Evolutionary conservation across 2,113 vertebrate species (phyloP).

Genomic region (Dinomys branickii): DNA sequence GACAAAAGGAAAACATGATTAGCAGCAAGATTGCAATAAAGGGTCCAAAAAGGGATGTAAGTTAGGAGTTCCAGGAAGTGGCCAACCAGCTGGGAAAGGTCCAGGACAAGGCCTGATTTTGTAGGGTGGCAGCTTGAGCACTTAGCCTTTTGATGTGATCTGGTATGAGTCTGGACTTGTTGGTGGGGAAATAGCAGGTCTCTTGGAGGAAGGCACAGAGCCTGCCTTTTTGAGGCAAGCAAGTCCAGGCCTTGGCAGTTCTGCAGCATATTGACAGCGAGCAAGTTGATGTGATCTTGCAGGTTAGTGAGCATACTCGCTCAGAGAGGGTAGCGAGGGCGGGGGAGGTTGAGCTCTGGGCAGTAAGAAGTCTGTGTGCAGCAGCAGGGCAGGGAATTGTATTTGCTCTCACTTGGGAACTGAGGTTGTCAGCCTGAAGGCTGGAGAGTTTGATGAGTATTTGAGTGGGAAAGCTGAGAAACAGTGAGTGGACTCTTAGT

Average conservation of each 20-base stretch:
- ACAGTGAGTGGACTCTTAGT: neutral
- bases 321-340: neutral
- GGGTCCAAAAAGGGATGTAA: neutral
- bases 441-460: neutral
- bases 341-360: neutral
- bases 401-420: neutral
- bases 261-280: neutral
- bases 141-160: neutral
- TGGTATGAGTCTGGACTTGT: neutral
- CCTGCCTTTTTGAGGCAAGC: neutral
- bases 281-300: neutral
- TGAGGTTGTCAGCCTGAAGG: neutral
- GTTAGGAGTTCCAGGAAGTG: neutral
- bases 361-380: neutral
- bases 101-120: neutral
- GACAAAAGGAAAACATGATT: neutral
- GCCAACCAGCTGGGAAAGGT: neutral
- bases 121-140: neutral
- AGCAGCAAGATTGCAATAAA: neutral
- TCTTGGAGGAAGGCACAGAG: neutral
- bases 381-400: neutral
- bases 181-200: neutral
- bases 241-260: neutral
- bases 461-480: neutral
- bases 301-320: neutral